These are phyloP conservation scores for Poecilobothrus nobilitatus DNA, from an alignment of 2,888 invertebrate species.

Conservation along the genomic window DNA sequence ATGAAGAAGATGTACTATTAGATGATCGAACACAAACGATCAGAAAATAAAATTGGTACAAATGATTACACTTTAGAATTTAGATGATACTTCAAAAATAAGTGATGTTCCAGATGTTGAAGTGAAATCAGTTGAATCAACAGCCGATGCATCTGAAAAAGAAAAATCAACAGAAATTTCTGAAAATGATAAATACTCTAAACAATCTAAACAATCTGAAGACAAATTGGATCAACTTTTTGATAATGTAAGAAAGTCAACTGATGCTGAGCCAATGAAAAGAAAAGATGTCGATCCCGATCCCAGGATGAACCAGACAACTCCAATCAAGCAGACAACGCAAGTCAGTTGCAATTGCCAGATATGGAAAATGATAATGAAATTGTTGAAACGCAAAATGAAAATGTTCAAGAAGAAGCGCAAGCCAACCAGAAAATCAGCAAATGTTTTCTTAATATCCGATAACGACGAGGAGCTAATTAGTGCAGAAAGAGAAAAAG, in stretches of 20 bases:
- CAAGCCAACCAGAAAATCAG: slow-evolving; percentile 57
- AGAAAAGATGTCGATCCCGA: slow-evolving; percentile 15
- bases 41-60: slow-evolving; percentile 12
- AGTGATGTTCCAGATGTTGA: slow-evolving; percentile 25
- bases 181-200: slow-evolving; percentile 24
- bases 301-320: slow-evolving; percentile 19
- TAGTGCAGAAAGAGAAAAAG: slow-evolving; percentile 58
- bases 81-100: slow-evolving; percentile 20
- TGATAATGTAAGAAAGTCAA: slow-evolving; percentile 12
- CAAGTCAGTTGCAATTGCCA: background rate
- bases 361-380: slow-evolving; percentile 11
- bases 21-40: slow-evolving; percentile 28
- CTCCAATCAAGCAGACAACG: background rate
- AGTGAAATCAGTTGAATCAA: slow-evolving; percentile 22
- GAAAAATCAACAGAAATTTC: slow-evolving; percentile 25
- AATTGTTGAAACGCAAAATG: background rate
- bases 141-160: slow-evolving; percentile 20
- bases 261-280: slow-evolving; percentile 17
- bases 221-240: slow-evolving; percentile 15
- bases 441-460: slow-evolving; percentile 59
- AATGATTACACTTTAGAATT: slow-evolving; percentile 21
- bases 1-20: slow-evolving; percentile 32
- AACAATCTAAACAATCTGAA: slow-evolving; percentile 14
- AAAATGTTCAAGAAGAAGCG: slow-evolving; percentile 43
- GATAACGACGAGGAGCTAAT: slow-evolving; percentile 60